phyloP scores from a whole-genome alignment of 2,888 invertebrate genomes.

The Thereva unica region DNA sequence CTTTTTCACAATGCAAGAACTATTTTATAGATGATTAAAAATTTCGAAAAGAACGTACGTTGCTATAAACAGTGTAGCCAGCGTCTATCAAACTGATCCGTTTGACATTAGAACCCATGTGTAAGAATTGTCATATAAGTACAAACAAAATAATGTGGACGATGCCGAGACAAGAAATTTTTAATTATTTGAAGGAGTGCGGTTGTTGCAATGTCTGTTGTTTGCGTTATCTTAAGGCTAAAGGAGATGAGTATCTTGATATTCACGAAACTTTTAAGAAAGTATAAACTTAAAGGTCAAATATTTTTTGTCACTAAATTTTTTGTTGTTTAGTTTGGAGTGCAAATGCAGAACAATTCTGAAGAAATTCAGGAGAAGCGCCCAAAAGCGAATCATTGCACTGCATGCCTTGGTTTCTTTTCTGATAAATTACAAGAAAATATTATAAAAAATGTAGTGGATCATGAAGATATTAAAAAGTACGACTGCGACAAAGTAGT shows the following conservation, averaged over 20 bases:
- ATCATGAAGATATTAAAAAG: slow-evolving; percentile 60
- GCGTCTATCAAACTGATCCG: too few relatives aligned
- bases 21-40: too few relatives aligned
- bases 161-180: slow-evolving; percentile 61
- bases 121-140: not conserved
- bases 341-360: not conserved
- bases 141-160: slow-evolving; percentile 6
- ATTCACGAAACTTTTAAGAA: slow-evolving; percentile 58
- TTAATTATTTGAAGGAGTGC: slow-evolving; percentile 60
- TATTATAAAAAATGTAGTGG: slow-evolving; percentile 61
- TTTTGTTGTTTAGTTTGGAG: not conserved
- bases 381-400: slow-evolving; percentile 60
- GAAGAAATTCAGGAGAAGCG: not conserved
- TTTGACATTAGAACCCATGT: not conserved
- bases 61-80: too few relatives aligned
- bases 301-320: not conserved
- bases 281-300: slow-evolving; percentile 55
- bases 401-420: slow-evolving; percentile 74
- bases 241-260: slow-evolving; percentile 63
- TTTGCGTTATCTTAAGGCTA: slow-evolving; percentile 68
- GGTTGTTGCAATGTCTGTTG: slow-evolving; percentile 73
- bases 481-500: slow-evolving; percentile 71
- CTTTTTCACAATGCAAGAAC: too few relatives aligned
- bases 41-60: too few relatives aligned
- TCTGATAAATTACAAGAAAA: slow-evolving; percentile 62